Conservation (phyloP, 2,113 vertebrate species). For the Euleptes europaea region DNA sequence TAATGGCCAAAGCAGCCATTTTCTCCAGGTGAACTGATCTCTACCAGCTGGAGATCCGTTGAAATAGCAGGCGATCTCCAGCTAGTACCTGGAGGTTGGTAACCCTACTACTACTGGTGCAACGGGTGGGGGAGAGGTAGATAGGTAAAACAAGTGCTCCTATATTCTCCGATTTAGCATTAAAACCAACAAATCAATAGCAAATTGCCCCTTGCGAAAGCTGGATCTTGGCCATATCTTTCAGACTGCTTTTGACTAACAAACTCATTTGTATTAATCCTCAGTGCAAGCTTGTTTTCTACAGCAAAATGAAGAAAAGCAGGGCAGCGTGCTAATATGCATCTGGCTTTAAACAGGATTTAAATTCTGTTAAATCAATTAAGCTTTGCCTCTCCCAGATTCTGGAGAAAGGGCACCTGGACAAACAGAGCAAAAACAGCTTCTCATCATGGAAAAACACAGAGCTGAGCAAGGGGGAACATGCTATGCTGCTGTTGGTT, state of each 20-base stretch:
- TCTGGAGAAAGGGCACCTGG: conserved; percentile 10
- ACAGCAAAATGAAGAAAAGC: not conserved
- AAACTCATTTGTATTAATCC: not conserved
- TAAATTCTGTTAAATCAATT: conserved; percentile 16
- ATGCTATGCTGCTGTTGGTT: too few relatives aligned
- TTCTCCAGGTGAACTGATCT: too few relatives aligned
- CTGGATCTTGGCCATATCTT: not conserved
- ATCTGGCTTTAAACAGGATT: not conserved
- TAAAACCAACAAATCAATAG: not conserved
- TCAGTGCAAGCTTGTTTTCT: not conserved
- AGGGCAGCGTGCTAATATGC: not conserved
- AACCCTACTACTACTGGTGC: too few relatives aligned
- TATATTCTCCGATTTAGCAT: not conserved
- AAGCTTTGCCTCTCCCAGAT: not conserved
- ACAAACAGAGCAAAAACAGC: not conserved
- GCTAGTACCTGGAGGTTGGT: too few relatives aligned
- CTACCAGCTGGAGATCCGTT: too few relatives aligned
- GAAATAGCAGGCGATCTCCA: too few relatives aligned
- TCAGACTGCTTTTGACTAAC: not conserved
- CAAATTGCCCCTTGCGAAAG: not conserved
- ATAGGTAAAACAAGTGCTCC: not conserved
- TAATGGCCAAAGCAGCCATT: too few relatives aligned
- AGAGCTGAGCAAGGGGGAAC: not conserved
- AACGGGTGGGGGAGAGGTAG: too few relatives aligned
- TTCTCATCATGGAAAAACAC: conserved; percentile 7